Evolutionary conservation across 2,797 vertebrate genomes (phyloP), one percentile per base, ranked within the genome.

Genomic region (Mareca penelope): DNA sequence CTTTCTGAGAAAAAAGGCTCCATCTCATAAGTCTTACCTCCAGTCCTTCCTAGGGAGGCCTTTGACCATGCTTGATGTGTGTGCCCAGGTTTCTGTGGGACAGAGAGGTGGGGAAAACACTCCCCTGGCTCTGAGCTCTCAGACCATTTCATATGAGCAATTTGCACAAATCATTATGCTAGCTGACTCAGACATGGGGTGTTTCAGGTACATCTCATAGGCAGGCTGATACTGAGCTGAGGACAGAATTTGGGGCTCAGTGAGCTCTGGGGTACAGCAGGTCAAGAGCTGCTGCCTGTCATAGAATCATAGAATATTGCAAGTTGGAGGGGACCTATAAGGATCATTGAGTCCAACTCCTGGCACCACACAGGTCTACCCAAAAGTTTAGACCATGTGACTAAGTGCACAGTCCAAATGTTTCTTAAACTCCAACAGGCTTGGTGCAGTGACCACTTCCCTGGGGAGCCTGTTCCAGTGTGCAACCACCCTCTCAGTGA

Each of bases 1-100:
- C 33, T 91, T 86, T 90, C 59, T 3, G 11, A 87, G 75, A 67
- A 60, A 69, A 84, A 88, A 72, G 83, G 46, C 23, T 14, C 22
- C 9, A 23, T 29, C 76, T 55, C 60, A 40, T 56, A 70, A 59
- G 37, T 0, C 0, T 82, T 67, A 93, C 15, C 56, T 31, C 12
- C 7, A 42, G 29, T 63, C 52, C 59, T 87, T 65, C 90, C 70
- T 26, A 44, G 42, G 1, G 52, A 39, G 21, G 68, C 29, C 2
- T 63, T 48, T 63, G 64, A 64, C 80, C 88, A 56, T 0, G 4
- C 77, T 94, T 80, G 90, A n/a, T 5, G 40, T 1, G 7, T 24
- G 44, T 84, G 16, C 40, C 37, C 57, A 81, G 39, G 26, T 37
- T 77, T 78, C 39, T 5, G 4, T 0, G 0, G 2, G 33, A 69